Evolutionary conservation across 2,113 vertebrate species (phyloP), one percentile per base, ranked within the genome.

Genomic region (Micronycteris hirsuta): DNA sequence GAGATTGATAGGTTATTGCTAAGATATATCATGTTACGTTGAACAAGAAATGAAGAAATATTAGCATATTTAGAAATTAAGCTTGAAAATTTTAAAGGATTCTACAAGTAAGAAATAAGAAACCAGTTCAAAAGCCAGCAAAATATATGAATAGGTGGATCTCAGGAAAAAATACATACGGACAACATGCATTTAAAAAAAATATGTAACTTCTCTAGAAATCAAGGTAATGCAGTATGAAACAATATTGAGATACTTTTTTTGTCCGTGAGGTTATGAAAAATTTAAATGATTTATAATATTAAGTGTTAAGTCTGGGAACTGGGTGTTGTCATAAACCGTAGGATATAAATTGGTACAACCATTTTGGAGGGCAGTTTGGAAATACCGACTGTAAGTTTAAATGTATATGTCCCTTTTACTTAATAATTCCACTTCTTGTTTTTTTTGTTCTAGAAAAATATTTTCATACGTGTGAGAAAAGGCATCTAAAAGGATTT

Each of bases 31-130:
- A 87, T 95, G 74, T 92, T 89, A 84, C 20, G n/a, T 86, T 81
- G 43, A 77, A 31, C 10, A 85, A 87, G 38, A 94, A 93, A 70
- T 56, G 31, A 73, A 80, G 49, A 92, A 88, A 92, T 76, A 80
- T 49, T 38, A 83, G 19, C 22, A 78, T 78, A 65, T 49, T 61
- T 90, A 97, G 33, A 91, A 92, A 89, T 93, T 93, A 56, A 95
- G 5, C 24, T 84, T 54, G 13, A 92, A 70, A 24, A 73, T 61
- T 92, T 87, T 36, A 65, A 96, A 86, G 31, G n/a, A 52, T 80
- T 20, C n/a, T 89, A 11, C 13, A 88, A 47, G 31, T 76, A 85
- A 92, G 80, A 92, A 88, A 63, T 38, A 89, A 90, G 20, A 78
- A 83, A 96, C 74, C 15, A 90, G 63, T 58, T 88, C 45, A 86